Conservation (phyloP, 2,113 vertebrate species). For the Anarrhichthys ocellatus region DNA sequence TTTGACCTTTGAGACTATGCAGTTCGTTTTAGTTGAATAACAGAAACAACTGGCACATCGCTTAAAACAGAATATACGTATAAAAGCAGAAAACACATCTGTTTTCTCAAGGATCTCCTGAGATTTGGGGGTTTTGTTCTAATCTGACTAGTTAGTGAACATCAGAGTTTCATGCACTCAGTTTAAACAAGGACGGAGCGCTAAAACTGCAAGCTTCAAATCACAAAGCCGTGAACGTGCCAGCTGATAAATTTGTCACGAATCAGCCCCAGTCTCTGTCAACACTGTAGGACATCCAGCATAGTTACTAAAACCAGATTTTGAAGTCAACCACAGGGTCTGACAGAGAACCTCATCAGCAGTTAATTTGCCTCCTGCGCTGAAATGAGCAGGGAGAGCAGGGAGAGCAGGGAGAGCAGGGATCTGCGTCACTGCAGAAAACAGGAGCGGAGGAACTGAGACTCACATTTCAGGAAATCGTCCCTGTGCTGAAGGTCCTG, state of each 20-base stretch:
- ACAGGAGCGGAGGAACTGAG: slow-evolving; percentile 1
- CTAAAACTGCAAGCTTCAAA: slow-evolving; percentile 4
- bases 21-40: not conserved
- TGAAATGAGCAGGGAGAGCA: slow-evolving; percentile 33
- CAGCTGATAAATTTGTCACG: not conserved
- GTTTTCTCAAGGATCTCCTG: not conserved
- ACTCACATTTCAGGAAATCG: slow-evolving; percentile 85
- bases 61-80: not conserved
- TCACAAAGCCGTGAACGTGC: slow-evolving; percentile 13
- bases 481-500: slow-evolving; percentile 78
- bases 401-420: slow-evolving; percentile 9
- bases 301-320: slow-evolving; percentile 19
- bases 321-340: slow-evolving; percentile 62
- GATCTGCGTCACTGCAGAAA: slow-evolving; percentile 22
- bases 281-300: slow-evolving; percentile 21
- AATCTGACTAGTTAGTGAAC: not conserved
- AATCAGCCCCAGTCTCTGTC: slow-evolving; percentile 44
- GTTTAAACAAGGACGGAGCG: not conserved
- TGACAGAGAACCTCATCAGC: slow-evolving; percentile 57
- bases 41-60: not conserved
- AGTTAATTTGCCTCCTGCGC: slow-evolving; percentile 43
- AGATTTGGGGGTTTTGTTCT: not conserved
- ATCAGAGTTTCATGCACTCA: not conserved
- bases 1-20: not conserved
- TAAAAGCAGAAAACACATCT: not conserved